Evolutionary conservation across 2,888 invertebrate species (phyloP).

Genomic region (Hydrotaea cyrtoneurina): DNA sequence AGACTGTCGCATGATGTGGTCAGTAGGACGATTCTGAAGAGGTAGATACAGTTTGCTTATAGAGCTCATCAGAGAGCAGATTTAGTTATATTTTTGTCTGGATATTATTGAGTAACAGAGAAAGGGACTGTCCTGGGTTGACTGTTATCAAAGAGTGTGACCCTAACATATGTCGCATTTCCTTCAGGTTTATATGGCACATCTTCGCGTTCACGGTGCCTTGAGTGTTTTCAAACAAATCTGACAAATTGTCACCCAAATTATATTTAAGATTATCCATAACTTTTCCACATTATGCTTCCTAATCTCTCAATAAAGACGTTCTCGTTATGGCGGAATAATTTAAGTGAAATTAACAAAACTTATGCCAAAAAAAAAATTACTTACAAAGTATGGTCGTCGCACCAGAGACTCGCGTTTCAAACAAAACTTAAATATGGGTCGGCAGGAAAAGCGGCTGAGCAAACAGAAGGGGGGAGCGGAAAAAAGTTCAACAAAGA

Average conservation of each 20-base stretch:
- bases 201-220: too few species aligned
- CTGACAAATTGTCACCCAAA: not conserved
- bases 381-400: constrained; percentile 36
- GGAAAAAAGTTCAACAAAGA: not conserved
- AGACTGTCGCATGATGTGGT: too few species aligned
- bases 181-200: too few species aligned
- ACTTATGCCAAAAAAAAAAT: constrained; percentile 23
- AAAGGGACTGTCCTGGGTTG: too few species aligned
- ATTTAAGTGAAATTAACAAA: constrained; percentile 14
- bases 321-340: not conserved
- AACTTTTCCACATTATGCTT: not conserved
- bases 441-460: constrained; percentile 33
- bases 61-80: too few species aligned
- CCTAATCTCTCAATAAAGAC: constrained; percentile 1
- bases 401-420: not conserved
- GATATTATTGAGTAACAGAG: too few species aligned
- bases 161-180: too few species aligned
- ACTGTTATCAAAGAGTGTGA: too few species aligned
- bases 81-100: too few species aligned
- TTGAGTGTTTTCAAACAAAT: too few species aligned
- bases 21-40: too few species aligned
- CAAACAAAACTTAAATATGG: constrained; percentile 46
- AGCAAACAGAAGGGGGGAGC: not conserved
- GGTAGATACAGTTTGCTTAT: too few species aligned
- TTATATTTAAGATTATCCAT: not conserved